Conservation (phyloP, 2,888 invertebrate genomes). For the Cantharis flavilabris region DNA sequence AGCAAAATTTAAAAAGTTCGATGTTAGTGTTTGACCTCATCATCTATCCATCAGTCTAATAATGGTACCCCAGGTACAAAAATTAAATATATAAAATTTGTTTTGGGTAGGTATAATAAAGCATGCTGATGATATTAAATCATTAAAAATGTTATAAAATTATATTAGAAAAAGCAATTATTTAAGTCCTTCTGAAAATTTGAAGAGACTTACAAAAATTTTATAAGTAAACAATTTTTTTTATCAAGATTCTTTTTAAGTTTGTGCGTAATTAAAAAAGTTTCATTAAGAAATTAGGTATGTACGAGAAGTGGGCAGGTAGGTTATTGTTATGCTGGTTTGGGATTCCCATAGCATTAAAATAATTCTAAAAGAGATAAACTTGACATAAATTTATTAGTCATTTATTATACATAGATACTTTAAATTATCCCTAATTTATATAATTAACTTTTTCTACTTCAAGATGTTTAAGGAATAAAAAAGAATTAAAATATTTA, state of each 20-base stretch:
- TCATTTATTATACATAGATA: too few species aligned
- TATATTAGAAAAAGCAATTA: too few species aligned
- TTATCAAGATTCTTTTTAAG: too few species aligned
- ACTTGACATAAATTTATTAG: too few species aligned
- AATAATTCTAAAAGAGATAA: not conserved
- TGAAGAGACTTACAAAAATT: too few species aligned
- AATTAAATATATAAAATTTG: not conserved
- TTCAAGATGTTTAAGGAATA: too few species aligned
- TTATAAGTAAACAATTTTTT: too few species aligned
- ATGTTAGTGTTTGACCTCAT: not conserved
- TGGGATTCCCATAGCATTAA: not conserved
- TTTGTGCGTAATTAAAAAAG: too few species aligned
- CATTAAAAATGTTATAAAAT: not conserved
- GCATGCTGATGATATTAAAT: not conserved
- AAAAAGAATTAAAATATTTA: too few species aligned
- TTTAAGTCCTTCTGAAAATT: too few species aligned
- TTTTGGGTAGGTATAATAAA: not conserved
- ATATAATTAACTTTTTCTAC: too few species aligned
- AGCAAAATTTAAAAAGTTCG: not conserved
- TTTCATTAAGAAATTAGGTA: not conserved
- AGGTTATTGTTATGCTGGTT: not conserved
- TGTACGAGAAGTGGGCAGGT: not conserved
- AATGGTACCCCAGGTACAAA: not conserved
- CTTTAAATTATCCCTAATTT: too few species aligned
- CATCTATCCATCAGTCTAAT: not conserved